Evolutionary conservation across 1,140 invertebrate genomes (phyloP), one percentile per base, ranked within the genome.

Genomic region (Drosophila parvula): DNA sequence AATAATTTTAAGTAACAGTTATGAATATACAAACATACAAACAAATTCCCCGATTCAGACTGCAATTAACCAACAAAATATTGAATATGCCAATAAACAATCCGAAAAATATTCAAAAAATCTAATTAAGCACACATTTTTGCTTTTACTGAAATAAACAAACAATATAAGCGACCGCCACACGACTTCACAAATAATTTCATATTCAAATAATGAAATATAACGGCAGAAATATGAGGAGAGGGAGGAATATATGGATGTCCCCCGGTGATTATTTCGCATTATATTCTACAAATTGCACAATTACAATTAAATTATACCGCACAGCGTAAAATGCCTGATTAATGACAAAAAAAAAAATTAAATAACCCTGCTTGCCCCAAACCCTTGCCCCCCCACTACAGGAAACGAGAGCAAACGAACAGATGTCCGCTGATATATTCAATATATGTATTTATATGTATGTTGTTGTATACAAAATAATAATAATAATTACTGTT

Each of bases 261-360:
- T 67, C 61, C 45, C 50, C 44, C 51, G 41, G 41, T 74, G 32
- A 74, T 75, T 74, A 75, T 64, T 74, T 71, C 34, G 56, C 48
- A 70, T 69, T 65, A 44, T 69, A 43, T 58, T 45, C 8, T 71
- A 71, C 65, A 71, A 71, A 71, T 71, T 70, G 64, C 68, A 70
- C 58, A 78, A 78, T 78, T 78, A 61, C 64, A 70, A 77, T 61
- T 77, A 56, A 77, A 77, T 69, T 77, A 61, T 78, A 69, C 51
- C 56, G 30, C 41, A 56, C 44, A 48, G 51, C 55, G 74, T 76
- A 68, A 77, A 77, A 76, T 77, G 63, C 16, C 73, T 77, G 74
- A 77, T 77, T 77, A 68, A 76, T 76, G 71, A 40, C 61, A 65
- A 44, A 22, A 44, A 28, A 22, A 22, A 22, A n/a, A n/a, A n/a